Conservation (phyloP, 1,140 invertebrate species). For the Zophobas morio region DNA sequence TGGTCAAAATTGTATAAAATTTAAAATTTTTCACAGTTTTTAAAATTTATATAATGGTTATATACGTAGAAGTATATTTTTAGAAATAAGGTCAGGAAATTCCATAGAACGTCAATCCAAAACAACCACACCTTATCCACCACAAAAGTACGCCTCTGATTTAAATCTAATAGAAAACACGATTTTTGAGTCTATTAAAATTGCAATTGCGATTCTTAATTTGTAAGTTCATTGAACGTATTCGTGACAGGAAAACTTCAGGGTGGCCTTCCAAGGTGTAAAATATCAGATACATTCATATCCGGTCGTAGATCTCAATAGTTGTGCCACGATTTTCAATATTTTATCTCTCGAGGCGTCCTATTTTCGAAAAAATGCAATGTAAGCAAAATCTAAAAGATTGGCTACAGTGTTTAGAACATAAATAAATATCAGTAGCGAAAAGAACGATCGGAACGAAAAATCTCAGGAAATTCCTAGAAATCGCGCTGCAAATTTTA, state of each 20-base stretch:
- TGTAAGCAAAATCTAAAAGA: too few relatives aligned
- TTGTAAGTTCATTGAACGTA: slow-evolving; percentile 25
- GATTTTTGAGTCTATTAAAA: neutral
- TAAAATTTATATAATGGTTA: too few relatives aligned
- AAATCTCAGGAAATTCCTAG: neutral
- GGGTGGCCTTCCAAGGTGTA: slow-evolving; percentile 22
- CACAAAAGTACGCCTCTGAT: neutral
- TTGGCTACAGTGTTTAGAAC: neutral
- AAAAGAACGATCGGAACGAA: neutral
- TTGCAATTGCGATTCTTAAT: slow-evolving; percentile 8
- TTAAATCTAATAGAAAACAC: neutral
- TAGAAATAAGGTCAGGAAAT: neutral
- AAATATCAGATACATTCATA: slow-evolving; percentile 32
- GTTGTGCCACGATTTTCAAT: slow-evolving; percentile 1
- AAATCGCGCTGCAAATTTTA: neutral
- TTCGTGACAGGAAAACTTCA: slow-evolving; percentile 24
- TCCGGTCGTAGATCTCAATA: slow-evolving; percentile 19
- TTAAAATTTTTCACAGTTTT: too few relatives aligned
- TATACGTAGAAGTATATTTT: too few relatives aligned
- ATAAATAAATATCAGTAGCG: slow-evolving; percentile 6
- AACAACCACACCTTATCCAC: slow-evolving; percentile 11
- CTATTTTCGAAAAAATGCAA: too few relatives aligned
- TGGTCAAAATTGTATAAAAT: too few relatives aligned
- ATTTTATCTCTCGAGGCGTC: neutral
- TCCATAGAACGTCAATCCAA: slow-evolving; percentile 11